Base-by-base conservation (phyloP, 2,113 vertebrate species). In the Australoheros scitulus region DNA sequence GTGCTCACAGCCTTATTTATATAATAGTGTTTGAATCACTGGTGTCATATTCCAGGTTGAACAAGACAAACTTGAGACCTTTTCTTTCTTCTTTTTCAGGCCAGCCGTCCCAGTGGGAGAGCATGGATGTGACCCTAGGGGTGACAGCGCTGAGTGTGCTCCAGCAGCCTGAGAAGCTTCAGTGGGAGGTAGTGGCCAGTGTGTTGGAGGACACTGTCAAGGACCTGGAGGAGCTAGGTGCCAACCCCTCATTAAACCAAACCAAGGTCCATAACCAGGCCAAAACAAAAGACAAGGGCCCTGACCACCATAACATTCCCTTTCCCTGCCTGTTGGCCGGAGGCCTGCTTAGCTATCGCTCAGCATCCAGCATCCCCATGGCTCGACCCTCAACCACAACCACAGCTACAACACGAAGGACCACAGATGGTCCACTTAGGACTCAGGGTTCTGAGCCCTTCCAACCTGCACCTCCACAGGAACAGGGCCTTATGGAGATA, bases 141-240 rank as follows among this genome's bases (percentile, higher is more conserved):
- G 95, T 99, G 92, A 99, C 98, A 10, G 97, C 98, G 1, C 96
- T 99, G 58, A 98, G 98, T 13, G 95, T 99, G 88, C 97, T 99
- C 56, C 99, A 99, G 91, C 99, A 99, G 91, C 99, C 99, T 20
- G 99, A 99, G 92, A 99, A 98, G 85, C 96, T 99, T 86, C 98
- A 99, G 87, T 99, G 98, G 98, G 99, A 99, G 93, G 98, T 99
- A 68, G 98, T 99, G 89, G 98, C 99, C 87, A 99, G 98, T 80
- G 98, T 99, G 55, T 92, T 99, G 91, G 98, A 99, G 96, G 99
- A 99, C 90, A 99, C 98, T 0, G 98, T 99, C 85, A 99, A 99
- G 93, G 98, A 99, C 93, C 95, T 99, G 55, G 98, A 99, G 95
- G 98, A 99, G 92, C 96, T 99, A 90, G 98, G 98, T 15, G 97